Evolutionary conservation across 2,113 vertebrate genomes (phyloP).

Genomic region (Drymodes brunneopygia): DNA sequence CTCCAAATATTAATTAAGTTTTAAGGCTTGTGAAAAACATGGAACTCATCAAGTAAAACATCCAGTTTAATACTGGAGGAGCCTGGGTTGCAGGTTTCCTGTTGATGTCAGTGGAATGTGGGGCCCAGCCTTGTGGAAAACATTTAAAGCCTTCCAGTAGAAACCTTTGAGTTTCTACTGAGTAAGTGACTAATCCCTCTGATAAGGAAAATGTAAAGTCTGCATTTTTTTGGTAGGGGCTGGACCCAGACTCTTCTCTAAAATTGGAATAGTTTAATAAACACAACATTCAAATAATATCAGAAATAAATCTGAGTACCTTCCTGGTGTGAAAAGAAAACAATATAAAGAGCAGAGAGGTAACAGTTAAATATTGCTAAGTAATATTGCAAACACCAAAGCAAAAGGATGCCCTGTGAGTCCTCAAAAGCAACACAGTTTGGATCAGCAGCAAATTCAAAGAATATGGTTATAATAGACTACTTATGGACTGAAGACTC

Average conservation of each 20-base stretch:
- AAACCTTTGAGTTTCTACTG: not conserved
- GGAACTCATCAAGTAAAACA: not conserved
- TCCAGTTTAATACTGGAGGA: not conserved
- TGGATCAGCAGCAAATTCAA: not conserved
- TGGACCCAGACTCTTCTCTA: not conserved
- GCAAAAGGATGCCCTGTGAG: not conserved
- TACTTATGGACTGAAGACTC: not conserved
- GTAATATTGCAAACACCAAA: not conserved
- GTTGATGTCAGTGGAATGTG: not conserved
- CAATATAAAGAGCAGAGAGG: not conserved
- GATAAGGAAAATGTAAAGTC: not conserved
- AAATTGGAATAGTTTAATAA: not conserved
- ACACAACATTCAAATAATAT: not conserved
- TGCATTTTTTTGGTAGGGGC: not conserved
- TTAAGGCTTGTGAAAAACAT: not conserved
- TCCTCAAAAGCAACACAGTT: not conserved
- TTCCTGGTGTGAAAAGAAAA: not conserved
- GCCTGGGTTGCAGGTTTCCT: not conserved
- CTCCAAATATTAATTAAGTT: not conserved
- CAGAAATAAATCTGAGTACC: not conserved
- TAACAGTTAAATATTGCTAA: not conserved
- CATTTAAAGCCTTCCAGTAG: not conserved
- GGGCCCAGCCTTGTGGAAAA: not conserved
- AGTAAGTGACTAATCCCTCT: not conserved
- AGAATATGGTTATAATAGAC: not conserved